phyloP scores from a whole-genome alignment of 2,113 vertebrate genomes.

The Centropristis striata region DNA sequence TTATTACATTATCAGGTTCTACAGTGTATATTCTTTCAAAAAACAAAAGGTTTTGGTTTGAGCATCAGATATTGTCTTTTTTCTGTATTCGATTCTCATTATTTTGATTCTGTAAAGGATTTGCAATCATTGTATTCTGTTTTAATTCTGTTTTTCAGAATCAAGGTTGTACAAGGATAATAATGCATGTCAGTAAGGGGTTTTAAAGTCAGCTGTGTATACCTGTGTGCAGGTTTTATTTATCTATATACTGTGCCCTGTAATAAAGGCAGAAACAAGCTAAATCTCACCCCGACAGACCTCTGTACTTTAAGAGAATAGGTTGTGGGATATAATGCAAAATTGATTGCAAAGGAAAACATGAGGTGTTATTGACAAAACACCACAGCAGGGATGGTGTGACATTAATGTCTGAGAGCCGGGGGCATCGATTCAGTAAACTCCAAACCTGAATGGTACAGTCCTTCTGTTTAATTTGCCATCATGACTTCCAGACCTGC shows the following conservation, averaged over 20 bases:
- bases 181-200: background rate
- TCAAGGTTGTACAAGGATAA: background rate
- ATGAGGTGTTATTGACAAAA: constrained; percentile 29
- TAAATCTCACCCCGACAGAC: background rate
- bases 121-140: no score
- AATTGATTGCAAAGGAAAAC: constrained; percentile 12
- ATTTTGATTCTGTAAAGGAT: no score
- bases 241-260: background rate
- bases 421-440: background rate
- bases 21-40: no score
- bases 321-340: constrained; percentile 3
- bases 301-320: background rate
- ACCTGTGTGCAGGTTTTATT: background rate
- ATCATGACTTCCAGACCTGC: background rate
- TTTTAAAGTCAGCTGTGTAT: background rate
- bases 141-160: no score
- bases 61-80: no score
- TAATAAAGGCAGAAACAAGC: background rate
- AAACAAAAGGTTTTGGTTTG: no score
- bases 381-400: constrained; percentile 6
- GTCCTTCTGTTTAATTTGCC: background rate
- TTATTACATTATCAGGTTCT: no score
- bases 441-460: background rate
- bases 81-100: no score
- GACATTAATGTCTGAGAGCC: constrained; percentile 28